Evolutionary conservation across 2,797 vertebrate species (phyloP), one percentile per base, ranked within the genome.

Genomic region (Tenualosa thibaudeaui): DNA sequence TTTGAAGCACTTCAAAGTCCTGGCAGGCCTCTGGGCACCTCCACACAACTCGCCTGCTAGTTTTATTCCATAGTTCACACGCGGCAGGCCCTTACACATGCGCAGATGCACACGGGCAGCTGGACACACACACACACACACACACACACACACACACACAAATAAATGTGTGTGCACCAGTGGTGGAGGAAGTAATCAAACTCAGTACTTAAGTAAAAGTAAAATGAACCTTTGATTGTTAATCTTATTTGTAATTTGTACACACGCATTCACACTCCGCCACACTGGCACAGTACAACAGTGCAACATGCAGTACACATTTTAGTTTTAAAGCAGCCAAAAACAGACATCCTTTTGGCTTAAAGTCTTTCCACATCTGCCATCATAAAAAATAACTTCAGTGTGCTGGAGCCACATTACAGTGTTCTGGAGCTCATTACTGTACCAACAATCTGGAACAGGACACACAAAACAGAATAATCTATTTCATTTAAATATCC

Each of bases 1-100:
- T 92, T 93, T 93, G 93, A 96, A 94, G 93, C 94, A 95, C 93
- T 93, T 94, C 90, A 93, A 91, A 93, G 93, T 88, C 91, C 87
- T 90, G 92, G 86, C 91, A 92, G 93, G 94, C 93, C 93, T 93
- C 92, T 94, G 93, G 93, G 91, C 92, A 13, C 3, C 90, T 88
- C 89, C 91, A 92, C 92, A 92, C 91, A 91, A 91, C 93, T 92
- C 91, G 92, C 94, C 92, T 93, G 91, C 92, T 37, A 92, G 93
- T 94, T 71, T 94, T 93, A 86, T 65, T 93, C 93, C 87, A 88
- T 88, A 82, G 86, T 89, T 91, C 89, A 81, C 92, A 93, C 90
- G 87, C 90, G 93, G 90, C 91, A 88, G 91, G 90, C 91, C 91
- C 40, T 22, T 50, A 26, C 53, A 92, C 93, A 93, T 92, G 90